These are phyloP conservation scores for Acinonyx jubatus DNA, from an alignment of 2,113 vertebrate species.

Conservation along the genomic window DNA sequence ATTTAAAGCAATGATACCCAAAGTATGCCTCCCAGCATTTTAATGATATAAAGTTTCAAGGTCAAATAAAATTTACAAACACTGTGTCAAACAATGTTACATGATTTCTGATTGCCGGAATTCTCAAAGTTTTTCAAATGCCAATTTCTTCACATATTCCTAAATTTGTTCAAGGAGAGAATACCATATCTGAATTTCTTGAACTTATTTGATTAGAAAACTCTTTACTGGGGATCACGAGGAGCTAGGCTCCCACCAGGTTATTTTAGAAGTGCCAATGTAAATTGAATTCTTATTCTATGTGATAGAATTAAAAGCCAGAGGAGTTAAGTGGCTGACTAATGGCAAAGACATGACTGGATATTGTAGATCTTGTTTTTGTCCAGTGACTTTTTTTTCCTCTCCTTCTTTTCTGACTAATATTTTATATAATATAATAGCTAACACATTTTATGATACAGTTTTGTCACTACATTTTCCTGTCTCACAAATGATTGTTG, in stretches of 20 bases:
- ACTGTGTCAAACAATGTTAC: not conserved
- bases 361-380: not conserved
- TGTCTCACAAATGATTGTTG: slow-evolving; percentile 10
- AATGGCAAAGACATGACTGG: not conserved
- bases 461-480: not conserved
- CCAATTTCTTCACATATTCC: not conserved
- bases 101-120: not conserved
- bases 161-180: not conserved
- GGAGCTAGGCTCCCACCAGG: not conserved
- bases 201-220: not conserved
- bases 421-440: not conserved
- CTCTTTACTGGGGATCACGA: not conserved
- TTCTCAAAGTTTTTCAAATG: slow-evolving; percentile 1
- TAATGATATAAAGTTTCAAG: not conserved
- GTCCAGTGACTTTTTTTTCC: not conserved
- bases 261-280: not conserved
- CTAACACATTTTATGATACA: not conserved
- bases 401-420: not conserved
- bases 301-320: not conserved
- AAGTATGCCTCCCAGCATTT: not conserved
- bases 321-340: not conserved
- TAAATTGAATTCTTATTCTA: not conserved
- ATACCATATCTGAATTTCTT: not conserved
- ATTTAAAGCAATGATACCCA: not conserved
- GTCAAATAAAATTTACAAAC: slow-evolving; percentile 15